phyloP scores from a whole-genome alignment of 2,797 vertebrate species.

The Microctenopoma lineatum region DNA sequence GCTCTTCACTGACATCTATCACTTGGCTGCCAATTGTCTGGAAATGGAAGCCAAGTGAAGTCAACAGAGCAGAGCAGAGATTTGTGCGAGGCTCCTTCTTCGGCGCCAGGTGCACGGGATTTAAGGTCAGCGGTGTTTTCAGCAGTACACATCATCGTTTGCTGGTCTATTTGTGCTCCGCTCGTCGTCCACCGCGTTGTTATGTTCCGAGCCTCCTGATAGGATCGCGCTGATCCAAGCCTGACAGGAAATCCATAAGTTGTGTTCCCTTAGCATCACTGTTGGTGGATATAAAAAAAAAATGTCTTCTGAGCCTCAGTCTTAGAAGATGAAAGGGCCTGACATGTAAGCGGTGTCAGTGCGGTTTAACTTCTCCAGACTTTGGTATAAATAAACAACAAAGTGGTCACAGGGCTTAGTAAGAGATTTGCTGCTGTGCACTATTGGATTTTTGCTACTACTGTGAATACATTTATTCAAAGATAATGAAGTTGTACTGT shows the following conservation, averaged over 20 bases:
- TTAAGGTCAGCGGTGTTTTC: slow-evolving; percentile 59
- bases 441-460: slow-evolving; percentile 61
- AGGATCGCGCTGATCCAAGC: slow-evolving; percentile 63
- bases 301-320: slow-evolving; percentile 70
- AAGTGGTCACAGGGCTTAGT: slow-evolving; percentile 67
- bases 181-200: slow-evolving; percentile 39
- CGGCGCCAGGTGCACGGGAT: slow-evolving; percentile 44
- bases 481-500: slow-evolving; percentile 54
- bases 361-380: slow-evolving; percentile 70
- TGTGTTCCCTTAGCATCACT: slow-evolving; percentile 64
- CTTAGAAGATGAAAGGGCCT: slow-evolving; percentile 70
- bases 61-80: slow-evolving; percentile 33
- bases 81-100: slow-evolving; percentile 40
- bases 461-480: slow-evolving; percentile 63
- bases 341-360: slow-evolving; percentile 60
- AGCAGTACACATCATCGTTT: slow-evolving; percentile 53
- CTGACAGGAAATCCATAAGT: slow-evolving; percentile 79
- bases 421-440: slow-evolving; percentile 61
- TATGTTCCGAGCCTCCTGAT: slow-evolving; percentile 57
- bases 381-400: slow-evolving; percentile 75
- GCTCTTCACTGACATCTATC: slow-evolving; percentile 46
- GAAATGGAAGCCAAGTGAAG: slow-evolving; percentile 39
- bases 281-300: slow-evolving; percentile 62
- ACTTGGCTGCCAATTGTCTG: slow-evolving; percentile 49
- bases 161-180: slow-evolving; percentile 51